Evolutionary conservation across 2,797 vertebrate genomes (phyloP).

Genomic region (Erethizon dorsatum): DNA sequence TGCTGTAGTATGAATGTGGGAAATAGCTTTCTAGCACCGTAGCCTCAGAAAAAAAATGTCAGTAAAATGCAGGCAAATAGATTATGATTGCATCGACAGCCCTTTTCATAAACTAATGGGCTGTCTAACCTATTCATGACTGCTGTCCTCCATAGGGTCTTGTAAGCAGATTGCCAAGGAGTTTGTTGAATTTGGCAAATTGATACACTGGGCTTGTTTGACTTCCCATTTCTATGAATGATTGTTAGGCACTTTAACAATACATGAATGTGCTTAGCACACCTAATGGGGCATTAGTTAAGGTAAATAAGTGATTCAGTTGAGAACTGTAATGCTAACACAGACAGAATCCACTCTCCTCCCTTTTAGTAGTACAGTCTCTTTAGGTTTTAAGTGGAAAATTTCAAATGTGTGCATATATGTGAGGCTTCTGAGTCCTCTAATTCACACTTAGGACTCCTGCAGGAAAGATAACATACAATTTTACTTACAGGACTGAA

Average conservation of each 20-base stretch:
- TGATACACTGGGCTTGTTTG: conserved; percentile 69
- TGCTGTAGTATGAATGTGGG: conserved; percentile 19
- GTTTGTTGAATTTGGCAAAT: conserved; percentile 81
- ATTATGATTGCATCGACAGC: conserved; percentile 62
- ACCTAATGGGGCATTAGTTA: conserved; percentile 61
- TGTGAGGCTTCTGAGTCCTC: neutral
- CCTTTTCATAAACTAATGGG: conserved; percentile 78
- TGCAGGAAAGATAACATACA: neutral
- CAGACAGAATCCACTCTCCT: conserved; percentile 39
- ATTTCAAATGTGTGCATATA: neutral
- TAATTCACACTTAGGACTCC: neutral
- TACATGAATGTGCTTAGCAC: conserved; percentile 50
- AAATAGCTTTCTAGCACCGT: conserved; percentile 63
- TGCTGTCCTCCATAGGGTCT: conserved; percentile 72
- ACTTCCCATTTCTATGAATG: conserved; percentile 70
- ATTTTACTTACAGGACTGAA: conserved; percentile 58
- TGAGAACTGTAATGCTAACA: conserved; percentile 26
- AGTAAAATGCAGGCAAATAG: conserved; percentile 69
- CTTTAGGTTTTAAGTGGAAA: conserved; percentile 32
- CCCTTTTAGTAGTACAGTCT: conserved; percentile 27
- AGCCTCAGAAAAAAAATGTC: conserved; percentile 62
- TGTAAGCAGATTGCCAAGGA: conserved; percentile 67
- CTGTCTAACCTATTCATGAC: conserved; percentile 70
- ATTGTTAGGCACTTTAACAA: conserved; percentile 71
- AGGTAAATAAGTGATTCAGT: conserved; percentile 67